Evolutionary conservation across 2,888 invertebrate genomes (phyloP), one percentile per base, ranked within the genome.

Genomic region (Liopterus haemorrhoidalis): DNA sequence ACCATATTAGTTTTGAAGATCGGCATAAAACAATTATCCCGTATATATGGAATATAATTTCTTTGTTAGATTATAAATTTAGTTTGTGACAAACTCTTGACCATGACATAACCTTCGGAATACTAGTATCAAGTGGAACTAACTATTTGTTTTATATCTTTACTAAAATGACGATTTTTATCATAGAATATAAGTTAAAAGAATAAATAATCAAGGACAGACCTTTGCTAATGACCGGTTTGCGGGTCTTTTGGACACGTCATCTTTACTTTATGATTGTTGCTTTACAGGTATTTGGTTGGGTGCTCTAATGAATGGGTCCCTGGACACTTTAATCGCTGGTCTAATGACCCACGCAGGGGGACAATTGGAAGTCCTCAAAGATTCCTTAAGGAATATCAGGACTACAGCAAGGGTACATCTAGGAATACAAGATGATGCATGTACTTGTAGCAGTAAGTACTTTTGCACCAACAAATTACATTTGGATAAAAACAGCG

Each of bases 261-360:
- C n/a, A n/a, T n/a, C n/a, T n/a, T n/a, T n/a, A n/a, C n/a, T n/a
- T n/a, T n/a, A n/a, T n/a, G n/a, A n/a, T n/a, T 39, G 21, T n/a
- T 27, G n/a, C 48, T 37, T 56, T 51, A 19, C 38, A 59, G 57
- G 51, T 41, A 59, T 74, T 27, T 59, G 63, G 25, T 57, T 70
- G 22, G 70, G 70, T 0, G 73, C 73, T 0, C 62, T 60, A 46
- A 61, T 73, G 45, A 75, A 75, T 55, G 67, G 72, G 0, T 66
- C 66, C 42, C 68, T 74, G 45, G 75, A 75, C 45, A 67, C 68
- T 1, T 53, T 74, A 46, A 69, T 71, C 35, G 64, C 70, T 1
- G 61, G 70, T 0, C 59, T 75, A 35, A 65, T 74, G 28, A 70
- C 69, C 2, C 71, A 74, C 58, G 71, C 70, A 49, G 60, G 69